These are phyloP conservation scores for Protonibea diacanthus DNA, from an alignment of 2,797 vertebrate genomes.

Conservation along the genomic window DNA sequence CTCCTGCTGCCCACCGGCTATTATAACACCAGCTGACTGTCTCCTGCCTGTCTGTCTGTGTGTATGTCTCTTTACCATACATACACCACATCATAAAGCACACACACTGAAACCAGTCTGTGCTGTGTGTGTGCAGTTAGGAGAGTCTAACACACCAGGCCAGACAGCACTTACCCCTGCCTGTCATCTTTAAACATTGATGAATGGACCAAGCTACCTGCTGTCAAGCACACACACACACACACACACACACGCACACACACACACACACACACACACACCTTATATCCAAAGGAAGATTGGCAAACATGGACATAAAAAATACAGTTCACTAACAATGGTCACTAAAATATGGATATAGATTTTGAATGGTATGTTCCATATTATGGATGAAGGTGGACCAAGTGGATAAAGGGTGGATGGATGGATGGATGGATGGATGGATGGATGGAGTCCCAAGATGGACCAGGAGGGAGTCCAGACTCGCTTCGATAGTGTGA, in stretches of 20 bases:
- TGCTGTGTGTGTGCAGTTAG: slow-evolving; percentile 7
- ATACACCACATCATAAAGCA: background rate
- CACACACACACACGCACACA: slow-evolving; percentile 2
- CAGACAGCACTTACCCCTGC: slow-evolving; percentile 58
- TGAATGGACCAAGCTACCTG: slow-evolving; percentile 47
- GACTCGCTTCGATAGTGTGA: too few relatives aligned
- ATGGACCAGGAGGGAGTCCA: too few relatives aligned
- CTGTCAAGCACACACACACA: slow-evolving; percentile 17
- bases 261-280: slow-evolving; percentile 8
- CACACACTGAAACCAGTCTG: slow-evolving; percentile 4
- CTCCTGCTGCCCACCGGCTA: slow-evolving; percentile 31
- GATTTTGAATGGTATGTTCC: too few relatives aligned
- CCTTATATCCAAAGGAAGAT: background rate
- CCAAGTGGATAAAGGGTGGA: too few relatives aligned
- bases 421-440: too few relatives aligned
- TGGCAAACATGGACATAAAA: background rate
- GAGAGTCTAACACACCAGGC: slow-evolving; percentile 32
- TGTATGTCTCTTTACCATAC: background rate
- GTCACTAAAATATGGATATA: too few relatives aligned
- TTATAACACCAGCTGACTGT: slow-evolving; percentile 27
- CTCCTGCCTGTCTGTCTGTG: background rate
- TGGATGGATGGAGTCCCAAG: too few relatives aligned
- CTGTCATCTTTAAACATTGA: slow-evolving; percentile 62
- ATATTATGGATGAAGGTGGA: too few relatives aligned
- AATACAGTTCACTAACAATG: too few relatives aligned